Base-by-base conservation (phyloP, 2,113 vertebrate species). In the Ivindomyrus marchei region DNA sequence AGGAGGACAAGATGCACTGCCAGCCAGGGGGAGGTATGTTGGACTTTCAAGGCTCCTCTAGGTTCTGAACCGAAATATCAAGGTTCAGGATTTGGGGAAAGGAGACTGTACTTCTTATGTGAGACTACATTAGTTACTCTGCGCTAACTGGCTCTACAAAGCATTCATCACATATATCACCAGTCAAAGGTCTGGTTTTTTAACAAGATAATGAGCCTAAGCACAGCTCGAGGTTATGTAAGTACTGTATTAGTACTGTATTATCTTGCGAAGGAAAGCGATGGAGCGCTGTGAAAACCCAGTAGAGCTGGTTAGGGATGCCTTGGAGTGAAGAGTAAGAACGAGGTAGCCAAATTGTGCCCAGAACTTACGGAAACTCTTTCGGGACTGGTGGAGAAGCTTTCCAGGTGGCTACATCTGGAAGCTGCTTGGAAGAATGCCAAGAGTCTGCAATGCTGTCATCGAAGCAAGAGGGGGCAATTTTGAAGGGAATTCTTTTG, bases 1-100 rank as follows among this genome's bases (percentile, higher is more conserved):
- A 97, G 86, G 96, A 97, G 89, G 96, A 97, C 90, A 97, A 97
- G 94, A 95, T 96, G 96, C 96, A 97, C 85, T 97, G 97, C 92
- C 96, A 97, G 89, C 96, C 96, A 21, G 96, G 96, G 24, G 92
- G 96, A 96, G 96, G 96, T n/a, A 24, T 17, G 45, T 36, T 15
- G 11, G 27, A 74, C 27, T 31, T 11, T 66, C 24, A 66, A 10
- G 6, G n/a, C 24, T 70, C n/a, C 31, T 74, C 27, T 74, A 74
- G n/a, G 66, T 74, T 36, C 66, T 0, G 4, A 36, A 36, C 66
- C n/a, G 27, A 5, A 36, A 87, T 42, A 17, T 50, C 13, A 13
- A 87, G 47, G 49, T 11, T 87, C 24, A n/a, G 42, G 45, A 27
- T 47, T n/a, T 45, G 4, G 15, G 42, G 45, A 85, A 46, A 21